Base-by-base conservation (phyloP, 1,140 invertebrate species). In the Schlechtendalia chinensis region DNA sequence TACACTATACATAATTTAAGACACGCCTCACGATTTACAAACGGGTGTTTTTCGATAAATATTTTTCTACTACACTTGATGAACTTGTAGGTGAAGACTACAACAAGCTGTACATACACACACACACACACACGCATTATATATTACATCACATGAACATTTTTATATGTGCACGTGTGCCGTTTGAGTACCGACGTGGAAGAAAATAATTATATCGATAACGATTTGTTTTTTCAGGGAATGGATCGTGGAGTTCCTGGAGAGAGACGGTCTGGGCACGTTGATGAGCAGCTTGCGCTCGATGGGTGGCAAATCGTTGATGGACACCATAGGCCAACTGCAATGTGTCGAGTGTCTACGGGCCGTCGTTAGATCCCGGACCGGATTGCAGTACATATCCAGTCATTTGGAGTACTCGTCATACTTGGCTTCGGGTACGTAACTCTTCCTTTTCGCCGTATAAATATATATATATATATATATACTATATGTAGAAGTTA, bases 161-260 rank as follows among this genome's bases (percentile, higher is more conserved):
- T 39, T 39, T 39, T 39, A 39, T 39, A 39, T 8, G 17, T 54
- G 6, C 53, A 54, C 53, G 53, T n/a, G 53, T 54, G 4, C 16
- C 53, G 2, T 54, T 2, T 19, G 5, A 19, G 1, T 19, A 54
- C 53, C 16, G 8, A n/a, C 17, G 19, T 19, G 8, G 32, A 4
- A 39, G 32, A 8, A 8, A 39, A 17, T 19, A 19, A n/a, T 19
- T 54, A 54, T 19, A 54, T 6, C 17, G 29, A 19, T 63, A 19
- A 17, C 8, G 59, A 17, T 65, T 74, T 77, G 3, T 47, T 82
- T 56, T 71, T 19, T 54, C 58, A 84, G 85, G 80, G 84, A 84
- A 61, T 89, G 88, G 88, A 84, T 88, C 83, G 81, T 86, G 67
- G 87, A 88, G 50, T 89, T 89, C 81, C 82, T 89, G 71, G 85